Conservation (phyloP, 2,797 vertebrate genomes). For the Cryptoprocta ferox region DNA sequence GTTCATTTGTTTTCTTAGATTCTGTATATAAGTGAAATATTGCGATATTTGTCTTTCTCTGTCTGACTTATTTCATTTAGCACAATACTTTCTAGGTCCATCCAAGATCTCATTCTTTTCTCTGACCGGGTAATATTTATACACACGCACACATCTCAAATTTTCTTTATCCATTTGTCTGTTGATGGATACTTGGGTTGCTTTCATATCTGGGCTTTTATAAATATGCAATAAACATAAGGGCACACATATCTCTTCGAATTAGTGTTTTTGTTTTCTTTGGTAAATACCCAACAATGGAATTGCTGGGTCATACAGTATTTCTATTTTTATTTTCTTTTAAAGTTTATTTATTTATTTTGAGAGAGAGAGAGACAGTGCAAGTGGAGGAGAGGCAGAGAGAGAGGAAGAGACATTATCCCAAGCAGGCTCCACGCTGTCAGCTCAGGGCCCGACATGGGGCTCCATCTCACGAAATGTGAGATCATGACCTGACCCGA, state of each 20-base stretch:
- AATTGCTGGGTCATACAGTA: not conserved
- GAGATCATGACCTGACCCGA: too few relatives aligned
- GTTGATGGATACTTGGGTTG: not conserved
- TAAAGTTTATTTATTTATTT: too few relatives aligned
- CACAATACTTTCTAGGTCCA: not conserved
- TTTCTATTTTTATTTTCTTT: not conserved
- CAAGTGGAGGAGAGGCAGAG: too few relatives aligned
- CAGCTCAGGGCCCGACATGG: too few relatives aligned
- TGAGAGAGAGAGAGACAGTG: too few relatives aligned
- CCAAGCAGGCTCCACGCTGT: too few relatives aligned
- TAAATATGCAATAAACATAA: not conserved
- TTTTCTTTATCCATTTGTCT: not conserved
- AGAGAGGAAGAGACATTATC: too few relatives aligned
- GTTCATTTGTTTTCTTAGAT: not conserved
- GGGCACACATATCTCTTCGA: not conserved
- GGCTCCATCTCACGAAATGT: too few relatives aligned
- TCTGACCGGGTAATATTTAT: not conserved
- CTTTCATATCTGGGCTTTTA: not conserved
- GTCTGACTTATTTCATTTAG: not conserved
- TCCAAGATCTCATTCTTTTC: not conserved
- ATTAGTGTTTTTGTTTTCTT: not conserved
- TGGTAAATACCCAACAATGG: not conserved
- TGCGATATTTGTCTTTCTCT: not conserved
- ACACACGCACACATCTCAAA: not conserved
- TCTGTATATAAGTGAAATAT: not conserved